These are phyloP conservation scores for Capromys pilorides DNA, from an alignment of 2,797 vertebrate species.

Conservation along the genomic window DNA sequence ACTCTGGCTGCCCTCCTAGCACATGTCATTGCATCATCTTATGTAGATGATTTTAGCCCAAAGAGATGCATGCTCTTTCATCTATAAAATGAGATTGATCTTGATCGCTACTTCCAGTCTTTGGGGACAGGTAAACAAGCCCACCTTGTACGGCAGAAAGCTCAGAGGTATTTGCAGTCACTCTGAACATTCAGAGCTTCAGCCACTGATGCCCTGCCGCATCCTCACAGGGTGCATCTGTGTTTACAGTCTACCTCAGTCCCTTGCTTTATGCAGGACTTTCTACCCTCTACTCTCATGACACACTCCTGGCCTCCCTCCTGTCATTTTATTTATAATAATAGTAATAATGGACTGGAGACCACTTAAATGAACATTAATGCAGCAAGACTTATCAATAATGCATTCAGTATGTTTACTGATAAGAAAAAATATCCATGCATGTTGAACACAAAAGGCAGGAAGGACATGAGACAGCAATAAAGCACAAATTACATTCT, in stretches of 20 bases:
- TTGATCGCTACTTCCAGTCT: neutral
- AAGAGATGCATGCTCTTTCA: neutral
- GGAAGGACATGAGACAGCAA: neutral
- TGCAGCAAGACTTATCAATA: neutral
- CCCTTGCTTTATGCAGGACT: fast-evolving
- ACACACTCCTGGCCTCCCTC: too few relatives aligned
- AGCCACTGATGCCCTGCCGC: too few relatives aligned
- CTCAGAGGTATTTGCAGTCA: neutral
- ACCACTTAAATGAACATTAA: neutral
- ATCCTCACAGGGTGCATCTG: fast-evolving
- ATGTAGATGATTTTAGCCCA: neutral
- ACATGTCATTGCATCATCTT: neutral
- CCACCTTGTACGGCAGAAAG: neutral
- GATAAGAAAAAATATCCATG: too few relatives aligned
- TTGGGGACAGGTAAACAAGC: too few relatives aligned
- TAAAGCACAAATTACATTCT: neutral
- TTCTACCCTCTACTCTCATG: too few relatives aligned
- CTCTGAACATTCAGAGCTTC: neutral
- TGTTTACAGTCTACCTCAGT: too few relatives aligned
- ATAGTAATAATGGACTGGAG: neutral
- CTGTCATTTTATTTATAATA: neutral
- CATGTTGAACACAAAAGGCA: fast-evolving
- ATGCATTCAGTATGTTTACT: neutral
- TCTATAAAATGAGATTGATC: neutral
- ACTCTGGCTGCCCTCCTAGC: neutral